Conservation (phyloP, 64 coral and sea anemone species). For the Acropora tenuis region DNA sequence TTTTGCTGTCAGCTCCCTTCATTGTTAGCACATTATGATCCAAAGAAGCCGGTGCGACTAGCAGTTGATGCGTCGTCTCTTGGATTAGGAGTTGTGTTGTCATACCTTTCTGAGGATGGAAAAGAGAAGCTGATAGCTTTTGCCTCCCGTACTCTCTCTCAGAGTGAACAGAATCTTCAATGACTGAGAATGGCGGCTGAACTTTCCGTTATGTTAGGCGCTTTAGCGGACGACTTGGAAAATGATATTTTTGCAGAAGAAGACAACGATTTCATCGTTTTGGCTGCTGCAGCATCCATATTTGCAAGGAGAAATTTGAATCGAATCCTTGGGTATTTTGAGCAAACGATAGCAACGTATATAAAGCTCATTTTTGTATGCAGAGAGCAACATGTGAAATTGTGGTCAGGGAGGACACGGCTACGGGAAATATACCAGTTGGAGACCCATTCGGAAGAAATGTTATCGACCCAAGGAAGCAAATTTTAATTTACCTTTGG, state of each 20-base stretch:
- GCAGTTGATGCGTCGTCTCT: no score
- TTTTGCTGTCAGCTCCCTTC: no score
- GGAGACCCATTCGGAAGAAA: slow-evolving; percentile 58
- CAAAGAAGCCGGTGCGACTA: no score
- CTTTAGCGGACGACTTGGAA: slow-evolving; percentile 3
- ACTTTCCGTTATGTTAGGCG: neutral
- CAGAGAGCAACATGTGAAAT: slow-evolving; percentile 23
- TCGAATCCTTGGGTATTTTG: slow-evolving; percentile 39
- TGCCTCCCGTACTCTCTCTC: no score
- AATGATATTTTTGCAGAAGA: slow-evolving; percentile 3
- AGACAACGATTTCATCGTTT: neutral
- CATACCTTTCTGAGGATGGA: no score
- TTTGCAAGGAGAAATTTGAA: slow-evolving; percentile 37
- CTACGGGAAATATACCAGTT: slow-evolving; percentile 38
- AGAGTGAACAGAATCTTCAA: no score
- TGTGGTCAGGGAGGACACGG: slow-evolving; percentile 19
- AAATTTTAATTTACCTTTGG: slow-evolving; percentile 61
- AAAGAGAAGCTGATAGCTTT: no score
- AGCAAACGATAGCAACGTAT: slow-evolving; percentile 32
- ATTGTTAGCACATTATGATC: no score
- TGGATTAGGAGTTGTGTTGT: no score
- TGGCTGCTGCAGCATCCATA: neutral
- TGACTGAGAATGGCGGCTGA: neutral
- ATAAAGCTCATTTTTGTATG: slow-evolving; percentile 69
- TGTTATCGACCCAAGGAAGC: slow-evolving; percentile 54